phyloP scores from a whole-genome alignment of 2,113 vertebrate genomes.

The Phrynosoma platyrhinos region DNA sequence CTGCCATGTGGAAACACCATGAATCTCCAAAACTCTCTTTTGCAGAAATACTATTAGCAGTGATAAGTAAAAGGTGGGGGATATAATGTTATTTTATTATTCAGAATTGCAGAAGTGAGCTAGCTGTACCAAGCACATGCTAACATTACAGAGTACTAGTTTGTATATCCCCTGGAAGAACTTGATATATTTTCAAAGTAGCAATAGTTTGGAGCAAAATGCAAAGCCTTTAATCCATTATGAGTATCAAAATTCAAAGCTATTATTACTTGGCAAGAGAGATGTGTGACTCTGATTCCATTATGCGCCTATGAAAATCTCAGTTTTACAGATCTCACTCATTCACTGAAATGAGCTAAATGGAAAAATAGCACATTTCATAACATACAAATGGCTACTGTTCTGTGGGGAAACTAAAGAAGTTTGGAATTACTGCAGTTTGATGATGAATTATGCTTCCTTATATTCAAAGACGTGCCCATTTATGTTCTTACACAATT shows the following conservation, averaged over 20 bases:
- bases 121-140: background rate
- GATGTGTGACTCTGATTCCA: background rate
- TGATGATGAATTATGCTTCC: slow-evolving; percentile 36
- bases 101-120: too few species aligned
- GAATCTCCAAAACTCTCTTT: background rate
- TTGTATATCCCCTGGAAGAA: background rate
- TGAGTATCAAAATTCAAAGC: background rate
- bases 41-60: background rate
- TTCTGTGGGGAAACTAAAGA: background rate
- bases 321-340: background rate
- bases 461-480: slow-evolving; percentile 45
- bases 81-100: background rate
- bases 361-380: background rate
- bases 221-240: background rate
- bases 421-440: slow-evolving; percentile 36
- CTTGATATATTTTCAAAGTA: background rate
- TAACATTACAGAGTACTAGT: background rate
- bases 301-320: background rate
- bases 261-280: background rate
- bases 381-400: background rate
- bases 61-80: background rate
- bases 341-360: background rate
- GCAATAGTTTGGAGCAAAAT: background rate
- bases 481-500: slow-evolving; percentile 56
- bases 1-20: too few species aligned